Base-by-base conservation (phyloP, 2,888 invertebrate genomes). In the Epistrophe eligans region DNA sequence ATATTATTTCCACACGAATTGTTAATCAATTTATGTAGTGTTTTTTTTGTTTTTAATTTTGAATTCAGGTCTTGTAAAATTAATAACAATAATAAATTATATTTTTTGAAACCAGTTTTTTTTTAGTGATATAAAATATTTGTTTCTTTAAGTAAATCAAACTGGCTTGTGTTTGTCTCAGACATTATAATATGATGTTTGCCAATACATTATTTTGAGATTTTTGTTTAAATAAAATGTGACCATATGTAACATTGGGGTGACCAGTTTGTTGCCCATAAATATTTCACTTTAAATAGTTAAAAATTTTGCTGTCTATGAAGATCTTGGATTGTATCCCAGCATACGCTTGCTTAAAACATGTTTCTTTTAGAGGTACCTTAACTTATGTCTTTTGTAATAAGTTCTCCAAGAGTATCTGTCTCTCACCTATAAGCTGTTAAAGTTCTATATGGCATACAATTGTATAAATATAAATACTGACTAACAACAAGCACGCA, bases 1-100 rank as follows among this genome's bases (percentile, higher is more conserved):
- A 52, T 48, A 70, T 70, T 70, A 70, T 70, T 70, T 52, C 38
- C 55, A 55, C 38, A 70, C 28, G n/a, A 40, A 40, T 40, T 10
- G 19, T 28, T 67, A 67, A 67, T 67, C 35, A 67, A 67, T 67
- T n/a, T 52, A n/a, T 35, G 19, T 11, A 32, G 35, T 24, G 40
- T 66, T 55, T 52, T 24, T 52, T 24, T 48, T 32, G 35, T 0
- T 48, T 45, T 32, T 3, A 32, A 32, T 1, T n/a, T 64, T 3
- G 32, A 67, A 50, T 38, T 67, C 50, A 67, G 35, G 50, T 67
- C 43, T 50, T 38, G 38, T 35, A n/a, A 38, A 19, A 67, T 67
- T 35, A 50, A 50, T 66, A n/a, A 6, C 17, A 50, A 24, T 35
- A 66, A 32, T 62, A 17, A 28, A 64, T 13, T 48, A 13, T 66